Base-by-base conservation (phyloP, 1,140 invertebrate genomes). In the Eriosoma lanigerum region DNA sequence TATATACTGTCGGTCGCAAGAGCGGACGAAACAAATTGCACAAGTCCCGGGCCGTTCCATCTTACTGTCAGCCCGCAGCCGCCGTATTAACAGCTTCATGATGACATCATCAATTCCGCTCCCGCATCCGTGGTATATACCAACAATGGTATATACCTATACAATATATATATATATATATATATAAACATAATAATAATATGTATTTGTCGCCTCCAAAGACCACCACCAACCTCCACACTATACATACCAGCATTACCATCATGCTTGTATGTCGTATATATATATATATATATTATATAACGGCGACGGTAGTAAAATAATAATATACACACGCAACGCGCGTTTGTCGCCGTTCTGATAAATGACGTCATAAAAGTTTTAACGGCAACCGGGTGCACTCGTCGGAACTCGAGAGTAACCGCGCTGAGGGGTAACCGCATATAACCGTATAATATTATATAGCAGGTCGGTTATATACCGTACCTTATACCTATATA, bases 281-380 rank as follows among this genome's bases (percentile, higher is more conserved):
- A 2, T 54, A n/a, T 54, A 15, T n/a, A 17, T 44, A 3, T n/a
- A 9, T 38, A 38, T 8, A 38, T 38, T 38, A 38, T 38, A 38
- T 8, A 38, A 4, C 3, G 32, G 8, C 32, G 32, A 8, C 3
- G 32, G 32, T 38, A 38, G 32, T 38, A 38, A 38, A 38, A 38
- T 38, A 38, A 38, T 38, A 38, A 38, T 38, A 38, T 50, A 21
- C 26, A 26, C 15, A 15, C 17, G n/a, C 29, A 15, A 6, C 3
- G 5, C 54, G 38, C 4, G 21, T 60, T 32, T 26, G 54, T 24
- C 54, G 54, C 21, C 29, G 52, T 17, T 58, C 8, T 38, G 73
- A 78, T 60, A 62, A 78, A 78, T 78, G 5, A n/a, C n/a, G 73
- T 24, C 73, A 62, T 78, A 60, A 78, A 78, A 26, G 73, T 78